Conservation (phyloP, 2,113 vertebrate genomes). For the Microcebus ravelobensis region DNA sequence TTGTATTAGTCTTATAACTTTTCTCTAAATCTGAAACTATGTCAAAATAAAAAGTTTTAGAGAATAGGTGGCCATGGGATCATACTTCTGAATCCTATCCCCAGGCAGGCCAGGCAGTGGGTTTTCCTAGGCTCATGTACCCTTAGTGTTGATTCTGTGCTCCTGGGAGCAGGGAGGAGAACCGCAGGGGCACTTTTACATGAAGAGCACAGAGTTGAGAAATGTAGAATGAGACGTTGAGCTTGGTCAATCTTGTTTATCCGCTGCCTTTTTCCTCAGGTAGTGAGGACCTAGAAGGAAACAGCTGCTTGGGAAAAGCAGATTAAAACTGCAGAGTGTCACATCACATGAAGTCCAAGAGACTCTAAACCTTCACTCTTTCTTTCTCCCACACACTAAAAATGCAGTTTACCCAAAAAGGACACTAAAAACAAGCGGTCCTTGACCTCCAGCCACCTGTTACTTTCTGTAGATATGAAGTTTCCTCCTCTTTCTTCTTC, state of each 20-base stretch:
- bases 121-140: neutral
- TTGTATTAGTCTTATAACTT: neutral
- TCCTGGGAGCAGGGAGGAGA: no score
- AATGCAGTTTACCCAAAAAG: slow-evolving; percentile 27
- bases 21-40: slow-evolving; percentile 24
- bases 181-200: rapidly evolving
- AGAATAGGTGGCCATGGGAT: neutral
- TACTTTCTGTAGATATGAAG: neutral
- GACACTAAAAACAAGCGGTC: neutral
- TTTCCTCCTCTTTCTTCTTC: slow-evolving; percentile 24
- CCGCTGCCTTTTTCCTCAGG: neutral
- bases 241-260: neutral
- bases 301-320: neutral
- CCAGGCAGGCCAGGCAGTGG: neutral
- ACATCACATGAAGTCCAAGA: neutral
- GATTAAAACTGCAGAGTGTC: neutral
- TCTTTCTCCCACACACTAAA: neutral
- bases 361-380: neutral
- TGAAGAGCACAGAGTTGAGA: neutral
- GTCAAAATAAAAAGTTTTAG: neutral
- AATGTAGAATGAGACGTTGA: neutral
- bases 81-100: neutral
- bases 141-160: neutral
- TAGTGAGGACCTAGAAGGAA: neutral
- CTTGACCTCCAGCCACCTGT: neutral